A percentile compares a stretch with the other conserved stretches of the same genome.
These are phyloP conservation scores for Pseudoatta argentina DNA, from an alignment of 1,140 invertebrate species.

Conservation along the genomic window DNA sequence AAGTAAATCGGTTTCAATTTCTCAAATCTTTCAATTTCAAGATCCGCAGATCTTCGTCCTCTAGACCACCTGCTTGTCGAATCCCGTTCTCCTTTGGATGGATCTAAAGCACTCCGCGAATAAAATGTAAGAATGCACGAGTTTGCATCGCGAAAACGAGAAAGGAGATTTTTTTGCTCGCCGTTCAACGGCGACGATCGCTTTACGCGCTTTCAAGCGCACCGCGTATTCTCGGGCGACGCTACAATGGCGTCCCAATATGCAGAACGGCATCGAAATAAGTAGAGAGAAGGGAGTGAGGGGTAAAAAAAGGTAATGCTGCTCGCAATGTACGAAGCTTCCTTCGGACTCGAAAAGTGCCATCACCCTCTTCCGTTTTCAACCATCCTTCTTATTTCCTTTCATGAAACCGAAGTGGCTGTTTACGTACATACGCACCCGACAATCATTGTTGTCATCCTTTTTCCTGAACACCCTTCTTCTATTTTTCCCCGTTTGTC, in stretches of 20 bases:
- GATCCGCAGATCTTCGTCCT: conserved; percentile 38
- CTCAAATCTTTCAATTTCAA: conserved; percentile 51
- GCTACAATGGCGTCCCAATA: conserved; percentile 60
- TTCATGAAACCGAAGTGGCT: conserved; percentile 56
- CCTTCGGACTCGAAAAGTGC: conserved; percentile 57
- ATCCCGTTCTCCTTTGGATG: conserved; percentile 19
- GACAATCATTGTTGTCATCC: conserved; percentile 47
- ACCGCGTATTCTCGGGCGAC: conserved; percentile 58
- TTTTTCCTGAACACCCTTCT: conserved; percentile 1
- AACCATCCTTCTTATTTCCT: conserved; percentile 59
- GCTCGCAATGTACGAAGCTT: conserved; percentile 46
- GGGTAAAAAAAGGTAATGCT: conserved; percentile 39
- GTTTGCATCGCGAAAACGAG: conserved; percentile 56
- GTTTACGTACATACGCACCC: conserved; percentile 47
- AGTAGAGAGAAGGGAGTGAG: neutral
- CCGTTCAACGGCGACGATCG: conserved; percentile 60
- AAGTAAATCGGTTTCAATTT: conserved; percentile 34
- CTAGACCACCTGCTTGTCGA: conserved; percentile 36
- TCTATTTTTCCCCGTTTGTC: neutral
- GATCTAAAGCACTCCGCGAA: conserved; percentile 60
- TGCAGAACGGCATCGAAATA: conserved; percentile 61
- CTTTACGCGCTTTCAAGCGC: conserved; percentile 61
- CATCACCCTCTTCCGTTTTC: conserved; percentile 51
- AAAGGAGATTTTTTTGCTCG: conserved; percentile 54
- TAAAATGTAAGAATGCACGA: conserved; percentile 59